Conservation (phyloP, 2,797 vertebrate genomes). For the Cygnus olor region DNA sequence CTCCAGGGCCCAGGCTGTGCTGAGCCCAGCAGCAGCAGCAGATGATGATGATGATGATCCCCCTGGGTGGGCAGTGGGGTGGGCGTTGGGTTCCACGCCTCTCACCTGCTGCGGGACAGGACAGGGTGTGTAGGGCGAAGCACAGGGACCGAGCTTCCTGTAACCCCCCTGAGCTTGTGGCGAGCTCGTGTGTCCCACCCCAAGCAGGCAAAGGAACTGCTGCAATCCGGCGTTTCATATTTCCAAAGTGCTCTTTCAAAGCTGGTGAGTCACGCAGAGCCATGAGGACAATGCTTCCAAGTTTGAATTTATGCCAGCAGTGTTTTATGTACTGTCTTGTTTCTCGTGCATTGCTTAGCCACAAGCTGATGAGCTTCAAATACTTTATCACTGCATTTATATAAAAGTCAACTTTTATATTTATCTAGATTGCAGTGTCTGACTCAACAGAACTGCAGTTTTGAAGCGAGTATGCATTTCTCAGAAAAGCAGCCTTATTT, state of each 20-base stretch:
- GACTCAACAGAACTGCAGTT: not conserved
- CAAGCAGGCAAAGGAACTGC: not conserved
- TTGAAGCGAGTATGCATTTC: not conserved
- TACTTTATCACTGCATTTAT: not conserved
- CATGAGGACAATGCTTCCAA: not conserved
- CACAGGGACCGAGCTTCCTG: too few species aligned
- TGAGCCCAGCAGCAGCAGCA: not conserved
- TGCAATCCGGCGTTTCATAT: fast-evolving
- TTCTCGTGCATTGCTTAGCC: not conserved
- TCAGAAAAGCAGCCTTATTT: not conserved
- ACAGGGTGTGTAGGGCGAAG: not conserved
- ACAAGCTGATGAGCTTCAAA: not conserved
- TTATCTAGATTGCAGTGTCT: not conserved
- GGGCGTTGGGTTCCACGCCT: fast-evolving
- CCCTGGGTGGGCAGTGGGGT: not conserved
- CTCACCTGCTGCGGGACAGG: too few species aligned
- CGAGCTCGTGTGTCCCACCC: not conserved
- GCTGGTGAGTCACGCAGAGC: too few species aligned
- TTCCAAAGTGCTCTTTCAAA: not conserved
- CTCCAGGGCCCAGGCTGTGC: not conserved
- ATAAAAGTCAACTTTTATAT: not conserved
- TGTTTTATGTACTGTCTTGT: not conserved
- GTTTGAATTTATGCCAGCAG: not conserved
- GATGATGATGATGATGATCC: too few species aligned
- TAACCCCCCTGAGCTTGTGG: not conserved